Conservation (phyloP, 1,140 invertebrate species). For the Penaeus chinensis region DNA sequence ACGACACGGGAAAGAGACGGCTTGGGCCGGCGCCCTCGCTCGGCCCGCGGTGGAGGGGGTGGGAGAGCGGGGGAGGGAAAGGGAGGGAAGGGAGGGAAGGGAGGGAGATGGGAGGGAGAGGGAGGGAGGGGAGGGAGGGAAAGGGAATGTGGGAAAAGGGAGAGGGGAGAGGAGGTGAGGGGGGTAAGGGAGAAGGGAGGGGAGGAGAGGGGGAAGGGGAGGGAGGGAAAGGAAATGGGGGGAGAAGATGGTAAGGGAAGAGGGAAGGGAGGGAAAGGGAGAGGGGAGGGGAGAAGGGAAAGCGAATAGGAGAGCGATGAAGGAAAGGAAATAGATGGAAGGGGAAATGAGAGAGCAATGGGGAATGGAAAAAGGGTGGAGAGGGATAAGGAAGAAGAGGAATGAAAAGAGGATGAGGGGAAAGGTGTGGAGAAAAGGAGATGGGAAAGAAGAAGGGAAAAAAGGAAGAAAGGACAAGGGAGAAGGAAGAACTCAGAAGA, state of each 20-base stretch:
- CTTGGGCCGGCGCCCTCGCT: too few species aligned
- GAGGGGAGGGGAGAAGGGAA: too few species aligned
- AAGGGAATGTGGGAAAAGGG: not conserved
- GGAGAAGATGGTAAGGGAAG: too few species aligned
- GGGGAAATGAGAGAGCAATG: not conserved
- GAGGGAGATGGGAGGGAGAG: not conserved
- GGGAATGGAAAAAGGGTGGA: too few species aligned
- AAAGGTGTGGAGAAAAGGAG: not conserved
- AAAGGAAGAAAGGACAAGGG: too few species aligned
- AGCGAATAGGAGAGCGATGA: too few species aligned
- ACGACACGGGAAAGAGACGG: too few species aligned
- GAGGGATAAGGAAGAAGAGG: constrained; percentile 1
- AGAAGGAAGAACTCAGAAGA: too few species aligned
- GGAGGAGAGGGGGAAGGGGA: too few species aligned
- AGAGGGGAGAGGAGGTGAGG: not conserved
- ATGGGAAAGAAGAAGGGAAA: not conserved
- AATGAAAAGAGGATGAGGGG: not conserved
- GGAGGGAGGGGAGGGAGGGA: not conserved
- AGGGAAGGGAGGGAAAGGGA: not conserved
- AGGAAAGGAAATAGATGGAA: not conserved
- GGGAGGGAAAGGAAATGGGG: too few species aligned
- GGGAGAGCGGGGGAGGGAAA: not conserved
- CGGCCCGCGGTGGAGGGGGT: too few species aligned
- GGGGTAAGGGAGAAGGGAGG: too few species aligned
- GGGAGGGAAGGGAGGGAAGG: not conserved